Evolutionary conservation across 64 coral and sea anemone genomes (phyloP), one percentile per base, ranked within the genome.

Genomic region (Stichodactyla mertensii): DNA sequence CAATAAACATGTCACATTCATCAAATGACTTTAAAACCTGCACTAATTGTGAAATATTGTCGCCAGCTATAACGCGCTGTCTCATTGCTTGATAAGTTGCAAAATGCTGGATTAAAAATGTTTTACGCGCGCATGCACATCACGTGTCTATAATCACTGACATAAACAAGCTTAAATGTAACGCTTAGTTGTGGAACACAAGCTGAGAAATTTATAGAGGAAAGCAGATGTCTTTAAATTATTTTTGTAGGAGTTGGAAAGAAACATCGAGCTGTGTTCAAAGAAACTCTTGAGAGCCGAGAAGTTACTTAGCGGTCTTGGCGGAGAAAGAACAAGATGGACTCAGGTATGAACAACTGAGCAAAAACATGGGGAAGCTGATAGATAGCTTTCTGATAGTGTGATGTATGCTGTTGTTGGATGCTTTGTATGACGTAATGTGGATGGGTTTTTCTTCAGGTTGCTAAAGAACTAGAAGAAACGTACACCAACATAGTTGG

Each of bases 401-500:
- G 1, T 45, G 36, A 45, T 45, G 36, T 45, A 45, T 45, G 1
- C 36, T 45, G 36, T 45, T 45, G 36, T 45, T 45, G 36, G 36
- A 4, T 45, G 36, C 36, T 45, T 45, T 45, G 36, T 45, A 45
- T 45, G 36, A 45, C 36, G 36, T 45, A 4, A 45, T 45, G 1
- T 45, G 36, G 36, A 45, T 45, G 36, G 36, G 36, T 45, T 13
- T 36, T 36, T 74, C 22, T 26, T 31, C 12, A 74, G 69, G 69
- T 74, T 74, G 96, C 96, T 8, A 79, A 95, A 45, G 90, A 98
- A n/a, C 86, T 98, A 51, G 96, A 87, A 26, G 87, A 55, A 6
- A 98, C 92, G 0, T 98, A 92, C 86, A 98, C 87, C 51, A 98
- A 98, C 85, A 95, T 98, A 52, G 93, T 98, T 0, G 96, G 96